A percentile compares a stretch with the other conserved stretches of the same genome.
These are phyloP conservation scores for Poeciliopsis retropinna DNA, from an alignment of 2,113 vertebrate genomes.

Conservation along the genomic window DNA sequence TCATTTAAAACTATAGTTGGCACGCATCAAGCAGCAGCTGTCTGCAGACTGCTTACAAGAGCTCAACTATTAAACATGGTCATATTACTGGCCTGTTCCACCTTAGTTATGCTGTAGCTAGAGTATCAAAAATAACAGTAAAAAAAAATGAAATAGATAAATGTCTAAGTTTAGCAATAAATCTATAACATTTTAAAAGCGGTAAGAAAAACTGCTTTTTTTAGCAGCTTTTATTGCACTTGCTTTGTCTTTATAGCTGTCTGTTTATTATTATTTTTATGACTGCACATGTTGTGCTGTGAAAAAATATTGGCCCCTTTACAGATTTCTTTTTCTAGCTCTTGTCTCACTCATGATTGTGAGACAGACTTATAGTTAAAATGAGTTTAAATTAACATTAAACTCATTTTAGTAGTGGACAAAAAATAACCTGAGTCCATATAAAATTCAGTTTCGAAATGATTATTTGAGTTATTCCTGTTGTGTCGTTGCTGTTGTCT, in stretches of 20 bases:
- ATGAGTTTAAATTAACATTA: too few species aligned
- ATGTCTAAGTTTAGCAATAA: background rate
- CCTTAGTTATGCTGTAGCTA: background rate
- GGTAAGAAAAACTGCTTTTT: background rate
- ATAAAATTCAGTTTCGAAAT: background rate
- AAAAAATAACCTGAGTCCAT: background rate
- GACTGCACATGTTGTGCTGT: constrained; percentile 10
- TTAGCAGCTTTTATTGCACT: background rate
- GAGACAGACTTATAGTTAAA: background rate
- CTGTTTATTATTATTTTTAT: constrained; percentile 42
- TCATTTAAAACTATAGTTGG: background rate
- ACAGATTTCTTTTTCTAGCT: background rate
- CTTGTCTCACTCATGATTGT: background rate
- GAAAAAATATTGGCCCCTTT: background rate
- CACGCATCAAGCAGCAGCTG: background rate
- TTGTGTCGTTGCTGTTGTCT: background rate
- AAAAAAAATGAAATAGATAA: background rate
- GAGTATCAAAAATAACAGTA: background rate
- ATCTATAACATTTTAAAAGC: background rate
- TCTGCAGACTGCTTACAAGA: background rate
- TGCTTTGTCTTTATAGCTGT: constrained; percentile 20
- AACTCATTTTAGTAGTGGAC: too few species aligned
- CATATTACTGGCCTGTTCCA: background rate
- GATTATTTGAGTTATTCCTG: too few species aligned
- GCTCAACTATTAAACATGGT: background rate